Conservation (phyloP, 2,888 invertebrate genomes). For the Brachyopa scutellaris region DNA sequence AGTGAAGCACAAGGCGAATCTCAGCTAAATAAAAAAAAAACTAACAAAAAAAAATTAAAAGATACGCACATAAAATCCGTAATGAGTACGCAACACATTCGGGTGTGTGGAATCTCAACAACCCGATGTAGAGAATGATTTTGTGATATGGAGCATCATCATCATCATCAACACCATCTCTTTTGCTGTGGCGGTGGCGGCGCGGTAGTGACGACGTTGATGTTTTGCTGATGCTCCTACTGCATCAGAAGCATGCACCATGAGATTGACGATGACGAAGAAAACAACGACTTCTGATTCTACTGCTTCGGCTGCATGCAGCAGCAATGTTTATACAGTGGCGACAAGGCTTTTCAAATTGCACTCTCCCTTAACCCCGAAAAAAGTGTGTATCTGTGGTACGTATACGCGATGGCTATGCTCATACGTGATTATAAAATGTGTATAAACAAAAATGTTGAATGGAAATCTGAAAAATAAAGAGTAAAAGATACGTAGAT, state of each 20-base stretch:
- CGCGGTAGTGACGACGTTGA: conserved; percentile 47
- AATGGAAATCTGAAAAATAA: conserved; percentile 68
- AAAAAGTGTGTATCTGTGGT: conserved; percentile 6
- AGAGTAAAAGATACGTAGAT: conserved; percentile 10
- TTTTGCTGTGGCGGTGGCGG: conserved; percentile 39
- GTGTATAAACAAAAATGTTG: conserved; percentile 71
- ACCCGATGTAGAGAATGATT: conserved; percentile 70
- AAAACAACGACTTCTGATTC: conserved; percentile 62
- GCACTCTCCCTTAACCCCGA: conserved; percentile 43
- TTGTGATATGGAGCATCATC: conserved; percentile 73
- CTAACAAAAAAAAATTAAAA: conserved; percentile 42
- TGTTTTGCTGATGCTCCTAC: conserved; percentile 71
- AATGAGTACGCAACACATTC: conserved; percentile 73
- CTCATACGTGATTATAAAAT: conserved; percentile 66
- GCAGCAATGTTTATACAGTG: conserved; percentile 70
- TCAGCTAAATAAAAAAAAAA: conserved; percentile 50
- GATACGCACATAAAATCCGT: conserved; percentile 72
- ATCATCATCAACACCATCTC: conserved; percentile 73
- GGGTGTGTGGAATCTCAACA: conserved; percentile 73
- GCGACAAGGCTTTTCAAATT: conserved; percentile 72
- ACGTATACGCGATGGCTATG: conserved; percentile 31
- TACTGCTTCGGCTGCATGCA: conserved; percentile 47
- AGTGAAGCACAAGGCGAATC: conserved; percentile 48
- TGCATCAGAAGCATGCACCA: conserved; percentile 72
- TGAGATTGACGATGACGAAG: conserved; percentile 68